Percentiles rank a stretch among this genome's conserved stretches.
Evolutionary conservation across 2,797 vertebrate species (phyloP).

Genomic region (Crenichthys baileyi): DNA sequence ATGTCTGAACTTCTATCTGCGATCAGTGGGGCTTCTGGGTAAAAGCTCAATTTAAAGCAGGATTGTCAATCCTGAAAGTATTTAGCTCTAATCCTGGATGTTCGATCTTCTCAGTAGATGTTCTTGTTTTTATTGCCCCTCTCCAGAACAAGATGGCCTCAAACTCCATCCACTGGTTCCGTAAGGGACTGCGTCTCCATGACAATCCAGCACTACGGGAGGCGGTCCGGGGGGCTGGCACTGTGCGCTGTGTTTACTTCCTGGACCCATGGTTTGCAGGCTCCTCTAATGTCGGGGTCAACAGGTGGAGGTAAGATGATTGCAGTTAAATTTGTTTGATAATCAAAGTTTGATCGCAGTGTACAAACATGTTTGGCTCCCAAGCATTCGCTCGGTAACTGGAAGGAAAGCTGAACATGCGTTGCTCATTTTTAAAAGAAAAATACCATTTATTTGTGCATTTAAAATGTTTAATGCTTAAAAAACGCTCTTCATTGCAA

Average conservation of each 20-base stretch:
- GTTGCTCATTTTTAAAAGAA: not conserved
- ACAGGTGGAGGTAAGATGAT: slow-evolving; percentile 81
- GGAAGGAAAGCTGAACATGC: not conserved
- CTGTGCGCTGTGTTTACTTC: slow-evolving; percentile 83
- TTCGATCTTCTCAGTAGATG: not conserved
- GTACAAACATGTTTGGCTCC: not conserved
- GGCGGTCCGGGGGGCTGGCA: slow-evolving; percentile 77
- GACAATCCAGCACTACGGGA: slow-evolving; percentile 81
- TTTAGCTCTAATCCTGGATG: not conserved
- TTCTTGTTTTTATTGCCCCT: not conserved
- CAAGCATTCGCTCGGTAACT: not conserved
- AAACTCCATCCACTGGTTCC: slow-evolving; percentile 86
- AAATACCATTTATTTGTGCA: not conserved
- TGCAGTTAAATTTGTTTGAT: too few species aligned
- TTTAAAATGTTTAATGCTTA: not conserved
- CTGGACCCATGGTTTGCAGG: slow-evolving; percentile 86
- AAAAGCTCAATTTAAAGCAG: not conserved
- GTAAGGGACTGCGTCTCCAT: slow-evolving; percentile 84
- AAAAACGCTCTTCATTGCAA: not conserved
- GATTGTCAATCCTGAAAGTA: not conserved
- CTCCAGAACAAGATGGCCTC: slow-evolving; percentile 74
- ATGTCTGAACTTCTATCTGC: too few species aligned
- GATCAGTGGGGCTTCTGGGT: not conserved
- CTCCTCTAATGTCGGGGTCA: slow-evolving; percentile 83
- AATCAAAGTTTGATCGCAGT: too few species aligned